Base-by-base conservation (phyloP, 2,888 invertebrate species). In the Philopedon plagiatum region DNA sequence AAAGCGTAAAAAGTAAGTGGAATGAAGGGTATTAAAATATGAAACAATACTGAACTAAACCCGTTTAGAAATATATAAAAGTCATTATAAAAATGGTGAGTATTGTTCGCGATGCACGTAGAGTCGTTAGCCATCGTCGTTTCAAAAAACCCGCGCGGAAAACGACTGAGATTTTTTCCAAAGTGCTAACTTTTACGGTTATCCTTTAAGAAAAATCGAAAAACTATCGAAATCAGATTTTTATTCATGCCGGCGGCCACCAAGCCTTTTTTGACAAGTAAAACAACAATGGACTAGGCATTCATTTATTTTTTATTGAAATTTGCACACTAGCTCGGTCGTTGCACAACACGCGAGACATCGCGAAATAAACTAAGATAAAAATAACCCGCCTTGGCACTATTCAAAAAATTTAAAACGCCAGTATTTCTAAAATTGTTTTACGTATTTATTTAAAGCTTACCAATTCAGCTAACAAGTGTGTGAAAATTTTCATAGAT, bases 331-430 rank as follows among this genome's bases (percentile, higher is more conserved):
- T 41, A 13, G 29, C 11, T 62, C 32, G 18, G 32, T 56, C 41
- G 29, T 56, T 64, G 37, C 63, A 69, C 65, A 60, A 70, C 69
- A 56, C 65, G 65, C 63, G 61, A 46, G 21, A 26, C 56, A 70
- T 73, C 73, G 69, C 69, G 62, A 62, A 65, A 73, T 66, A 69
- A 44, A 73, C 69, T 68, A 60, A 57, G 76, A 73, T 77, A 78
- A 76, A 78, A 79, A 77, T 78, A 79, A 75, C 66, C 71, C 51
- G 73, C 73, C 75, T 76, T 76, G 76, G 76, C 76, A 76, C 74
- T 76, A 74, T 69, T 71, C 76, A 74, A 76, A 77, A 78, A 76
- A 78, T 76, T 73, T 65, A 75, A 66, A 75, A 75, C 75, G 58
- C 51, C 39, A 70, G 61, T 71, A 46, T 62, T 70, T 74, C 74